phyloP scores from a whole-genome alignment of 2,888 invertebrate species.

The Ligdia adustata region DNA sequence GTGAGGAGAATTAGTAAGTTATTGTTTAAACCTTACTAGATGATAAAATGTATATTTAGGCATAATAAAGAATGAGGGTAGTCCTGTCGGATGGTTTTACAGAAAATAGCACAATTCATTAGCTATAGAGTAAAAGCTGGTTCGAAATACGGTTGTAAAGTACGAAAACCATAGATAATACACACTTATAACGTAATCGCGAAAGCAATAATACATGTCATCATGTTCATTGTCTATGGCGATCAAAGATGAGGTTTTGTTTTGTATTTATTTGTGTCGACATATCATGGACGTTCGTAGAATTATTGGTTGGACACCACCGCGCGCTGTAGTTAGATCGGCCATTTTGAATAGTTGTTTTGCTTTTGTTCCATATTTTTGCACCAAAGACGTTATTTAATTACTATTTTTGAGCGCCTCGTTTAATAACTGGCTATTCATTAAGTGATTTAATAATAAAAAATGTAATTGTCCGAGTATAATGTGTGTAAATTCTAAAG shows the following conservation, averaged over 20 bases:
- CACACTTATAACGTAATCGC: conserved; percentile 47
- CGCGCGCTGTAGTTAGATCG: conserved; percentile 45
- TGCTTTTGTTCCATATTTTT: conserved; percentile 72
- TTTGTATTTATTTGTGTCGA: conserved; percentile 41
- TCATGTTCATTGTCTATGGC: conserved; percentile 40
- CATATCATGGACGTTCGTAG: conserved; percentile 62
- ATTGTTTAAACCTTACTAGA: conserved; percentile 82
- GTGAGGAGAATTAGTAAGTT: conserved; percentile 69
- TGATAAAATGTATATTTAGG: conserved; percentile 70
- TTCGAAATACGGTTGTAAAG: too few species aligned
- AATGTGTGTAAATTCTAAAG: conserved; percentile 3
- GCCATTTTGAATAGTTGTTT: conserved; percentile 53
- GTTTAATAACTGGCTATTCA: background rate
- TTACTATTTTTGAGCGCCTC: conserved; percentile 4
- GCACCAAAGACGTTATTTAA: conserved; percentile 34
- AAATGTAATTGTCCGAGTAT: conserved; percentile 4
- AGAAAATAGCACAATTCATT: conserved; percentile 77
- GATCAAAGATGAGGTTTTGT: conserved; percentile 36
- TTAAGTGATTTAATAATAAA: background rate
- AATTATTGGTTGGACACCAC: conserved; percentile 34
- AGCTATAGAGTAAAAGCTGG: conserved; percentile 59
- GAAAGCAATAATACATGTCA: conserved; percentile 61
- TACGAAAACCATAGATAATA: background rate
- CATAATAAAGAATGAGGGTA: conserved; percentile 59
- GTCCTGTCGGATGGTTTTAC: conserved; percentile 56